Evolutionary conservation across 2,888 invertebrate species (phyloP).

Genomic region (Drosophila setosimentum): DNA sequence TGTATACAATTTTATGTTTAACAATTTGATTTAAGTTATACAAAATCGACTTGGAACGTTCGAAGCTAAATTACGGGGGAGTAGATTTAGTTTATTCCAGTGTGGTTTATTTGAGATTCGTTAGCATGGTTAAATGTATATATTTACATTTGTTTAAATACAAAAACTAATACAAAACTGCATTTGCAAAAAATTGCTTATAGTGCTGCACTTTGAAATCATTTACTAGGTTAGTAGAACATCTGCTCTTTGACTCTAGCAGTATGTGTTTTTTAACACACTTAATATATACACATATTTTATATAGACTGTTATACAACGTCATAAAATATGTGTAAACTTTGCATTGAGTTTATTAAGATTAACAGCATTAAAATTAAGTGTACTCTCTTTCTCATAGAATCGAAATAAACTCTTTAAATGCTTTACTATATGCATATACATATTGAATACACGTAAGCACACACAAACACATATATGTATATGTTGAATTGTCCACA

Average conservation of each 20-base stretch:
- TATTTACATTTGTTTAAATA: neutral
- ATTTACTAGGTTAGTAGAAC: conserved; percentile 41
- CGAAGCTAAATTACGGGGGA: neutral
- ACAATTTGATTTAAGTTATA: neutral
- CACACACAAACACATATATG: neutral
- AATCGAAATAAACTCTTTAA: neutral
- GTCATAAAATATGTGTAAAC: neutral
- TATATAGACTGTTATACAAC: neutral
- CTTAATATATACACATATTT: neutral
- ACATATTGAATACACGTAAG: neutral
- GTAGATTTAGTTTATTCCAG: neutral
- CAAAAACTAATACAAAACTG: neutral
- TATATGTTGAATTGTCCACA: neutral
- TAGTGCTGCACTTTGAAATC: conserved; percentile 31
- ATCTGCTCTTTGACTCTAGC: conserved; percentile 9
- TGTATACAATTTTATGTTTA: neutral
- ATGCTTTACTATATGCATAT: neutral
- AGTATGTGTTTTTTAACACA: conserved; percentile 4
- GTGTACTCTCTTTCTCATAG: neutral
- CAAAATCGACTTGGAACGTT: neutral
- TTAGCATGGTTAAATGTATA: neutral
- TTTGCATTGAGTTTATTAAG: neutral
- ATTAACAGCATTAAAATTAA: neutral
- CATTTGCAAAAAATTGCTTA: neutral
- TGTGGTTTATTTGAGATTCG: conserved; percentile 1